A percentile compares a stretch with the other conserved stretches of the same genome.
phyloP scores from a whole-genome alignment of 2,888 invertebrate genomes.

The Parnassius orleans region DNA sequence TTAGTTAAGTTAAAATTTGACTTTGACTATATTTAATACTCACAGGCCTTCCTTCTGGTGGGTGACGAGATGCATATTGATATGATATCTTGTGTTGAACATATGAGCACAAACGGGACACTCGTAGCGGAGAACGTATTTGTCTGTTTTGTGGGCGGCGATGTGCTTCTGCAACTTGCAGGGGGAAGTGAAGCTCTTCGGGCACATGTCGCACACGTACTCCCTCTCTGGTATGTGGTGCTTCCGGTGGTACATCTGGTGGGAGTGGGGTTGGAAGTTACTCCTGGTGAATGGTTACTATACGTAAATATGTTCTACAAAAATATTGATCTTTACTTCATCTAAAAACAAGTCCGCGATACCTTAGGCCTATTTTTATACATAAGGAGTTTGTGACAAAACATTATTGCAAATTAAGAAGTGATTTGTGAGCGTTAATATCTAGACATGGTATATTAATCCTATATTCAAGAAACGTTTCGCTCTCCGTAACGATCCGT shows the following conservation, averaged over 20 bases:
- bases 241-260: slow-evolving; percentile 65
- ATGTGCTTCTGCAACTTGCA: slow-evolving; percentile 61
- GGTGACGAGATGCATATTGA: slow-evolving; percentile 64
- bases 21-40: slow-evolving; percentile 32
- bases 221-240: slow-evolving; percentile 50
- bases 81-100: slow-evolving; percentile 70
- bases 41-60: slow-evolving; percentile 65
- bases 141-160: slow-evolving; percentile 47
- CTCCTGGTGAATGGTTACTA: too few species aligned
- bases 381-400: too few species aligned
- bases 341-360: too few species aligned
- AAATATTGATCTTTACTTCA: too few species aligned
- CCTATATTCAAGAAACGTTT: too few species aligned
- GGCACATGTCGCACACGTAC: slow-evolving; percentile 61
- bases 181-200: slow-evolving; percentile 57
- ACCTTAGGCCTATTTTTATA: too few species aligned
- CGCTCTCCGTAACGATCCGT: too few species aligned
- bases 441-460: too few species aligned
- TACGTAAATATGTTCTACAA: too few species aligned
- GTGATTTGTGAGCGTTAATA: too few species aligned
- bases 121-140: slow-evolving; percentile 62
- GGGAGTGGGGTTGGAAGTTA: neutral
- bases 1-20: too few species aligned
- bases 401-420: too few species aligned
- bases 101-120: slow-evolving; percentile 74